Conservation (phyloP, 2,888 invertebrate genomes). For the Andrena bucephala region DNA sequence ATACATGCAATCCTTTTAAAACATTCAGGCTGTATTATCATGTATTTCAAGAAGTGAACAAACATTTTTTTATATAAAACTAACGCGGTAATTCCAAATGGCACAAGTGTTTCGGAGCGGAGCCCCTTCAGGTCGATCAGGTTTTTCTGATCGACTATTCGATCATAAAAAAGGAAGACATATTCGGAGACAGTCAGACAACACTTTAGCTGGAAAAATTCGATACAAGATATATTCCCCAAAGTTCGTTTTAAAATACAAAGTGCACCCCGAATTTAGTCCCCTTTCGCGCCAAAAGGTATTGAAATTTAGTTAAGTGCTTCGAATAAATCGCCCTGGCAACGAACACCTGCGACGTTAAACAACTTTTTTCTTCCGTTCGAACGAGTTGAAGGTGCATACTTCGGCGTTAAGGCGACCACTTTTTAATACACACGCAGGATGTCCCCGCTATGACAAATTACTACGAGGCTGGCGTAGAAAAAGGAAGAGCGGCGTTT, state of each 20-base stretch:
- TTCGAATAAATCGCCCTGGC: background rate
- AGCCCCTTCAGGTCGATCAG: background rate
- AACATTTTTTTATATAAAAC: background rate
- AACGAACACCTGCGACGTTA: background rate
- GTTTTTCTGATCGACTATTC: no score
- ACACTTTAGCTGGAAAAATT: no score
- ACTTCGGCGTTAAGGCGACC: conserved; percentile 3
- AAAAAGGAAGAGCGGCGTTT: conserved; percentile 33
- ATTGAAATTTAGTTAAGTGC: background rate
- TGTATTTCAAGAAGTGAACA: background rate
- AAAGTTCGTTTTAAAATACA: background rate
- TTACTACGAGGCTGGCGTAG: conserved; percentile 9
- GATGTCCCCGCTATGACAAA: conserved; percentile 34
- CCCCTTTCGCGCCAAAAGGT: background rate
- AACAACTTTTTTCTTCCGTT: background rate
- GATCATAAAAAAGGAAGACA: no score
- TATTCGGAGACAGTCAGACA: no score
- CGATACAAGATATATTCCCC: background rate
- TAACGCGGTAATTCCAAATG: background rate
- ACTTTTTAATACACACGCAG: conserved; percentile 13
- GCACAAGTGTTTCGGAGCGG: no score
- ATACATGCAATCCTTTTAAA: no score
- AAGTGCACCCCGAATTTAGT: background rate
- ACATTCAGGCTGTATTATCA: no score
- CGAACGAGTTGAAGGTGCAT: background rate